Evolutionary conservation across 1,140 invertebrate genomes (phyloP).

Genomic region (Melitaea cinxia): DNA sequence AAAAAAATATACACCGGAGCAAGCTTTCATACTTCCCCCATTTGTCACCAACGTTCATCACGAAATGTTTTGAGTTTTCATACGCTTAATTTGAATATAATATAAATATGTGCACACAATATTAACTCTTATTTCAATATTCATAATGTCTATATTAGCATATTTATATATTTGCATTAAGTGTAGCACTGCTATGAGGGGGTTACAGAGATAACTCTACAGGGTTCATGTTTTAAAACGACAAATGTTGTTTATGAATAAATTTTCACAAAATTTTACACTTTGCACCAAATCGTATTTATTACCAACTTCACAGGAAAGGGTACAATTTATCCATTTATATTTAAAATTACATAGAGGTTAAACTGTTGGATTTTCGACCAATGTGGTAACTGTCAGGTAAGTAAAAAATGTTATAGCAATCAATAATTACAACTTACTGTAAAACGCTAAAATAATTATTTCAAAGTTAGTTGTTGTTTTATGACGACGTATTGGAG

Average conservation of each 20-base stretch:
- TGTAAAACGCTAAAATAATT: too few species aligned
- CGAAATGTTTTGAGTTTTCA: conserved; percentile 25
- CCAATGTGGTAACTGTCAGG: too few species aligned
- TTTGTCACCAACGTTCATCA: conserved; percentile 48
- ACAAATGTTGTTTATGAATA: conserved; percentile 30
- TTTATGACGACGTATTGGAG: too few species aligned
- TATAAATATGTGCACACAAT: background rate
- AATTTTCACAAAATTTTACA: conserved; percentile 5
- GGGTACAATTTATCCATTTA: background rate
- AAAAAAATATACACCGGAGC: conserved; percentile 13
- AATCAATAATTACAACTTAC: too few species aligned
- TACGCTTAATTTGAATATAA: conserved; percentile 17
- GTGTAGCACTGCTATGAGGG: background rate
- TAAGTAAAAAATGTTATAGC: too few species aligned
- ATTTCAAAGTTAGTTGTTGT: too few species aligned
- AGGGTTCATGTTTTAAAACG: conserved; percentile 23
- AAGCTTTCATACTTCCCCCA: conserved; percentile 35
- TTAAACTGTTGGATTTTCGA: too few species aligned
- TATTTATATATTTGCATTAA: background rate
- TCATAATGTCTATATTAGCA: background rate
- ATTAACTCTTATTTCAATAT: background rate
- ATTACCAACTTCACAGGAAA: background rate
- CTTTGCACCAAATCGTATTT: background rate
- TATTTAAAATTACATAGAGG: too few species aligned
- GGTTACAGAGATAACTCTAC: conserved; percentile 18